Conservation (phyloP, 2,888 invertebrate genomes). For the Agrochola macilenta region DNA sequence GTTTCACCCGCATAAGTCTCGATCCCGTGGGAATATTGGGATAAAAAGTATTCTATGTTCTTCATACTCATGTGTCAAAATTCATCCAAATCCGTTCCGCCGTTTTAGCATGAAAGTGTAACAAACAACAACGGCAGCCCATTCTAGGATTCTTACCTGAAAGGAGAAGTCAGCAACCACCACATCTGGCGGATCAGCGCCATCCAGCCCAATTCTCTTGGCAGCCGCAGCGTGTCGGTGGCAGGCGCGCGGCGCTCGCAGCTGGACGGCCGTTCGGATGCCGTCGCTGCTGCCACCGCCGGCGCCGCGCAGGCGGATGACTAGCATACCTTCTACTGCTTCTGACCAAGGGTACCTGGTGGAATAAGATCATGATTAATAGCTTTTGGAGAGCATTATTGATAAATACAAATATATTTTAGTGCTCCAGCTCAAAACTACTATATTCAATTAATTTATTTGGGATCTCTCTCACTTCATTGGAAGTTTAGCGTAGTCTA, state of each 20-base stretch:
- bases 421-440: too few species aligned
- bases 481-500: too few species aligned
- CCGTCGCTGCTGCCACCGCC: slow-evolving; percentile 72
- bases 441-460: too few species aligned
- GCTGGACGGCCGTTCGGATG: slow-evolving; percentile 80
- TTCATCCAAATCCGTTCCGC: too few species aligned
- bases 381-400: too few species aligned
- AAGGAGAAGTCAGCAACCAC: slow-evolving; percentile 86
- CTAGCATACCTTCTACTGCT: slow-evolving; percentile 88
- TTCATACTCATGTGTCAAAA: too few species aligned
- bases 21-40: too few species aligned
- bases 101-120: too few species aligned
- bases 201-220: slow-evolving; percentile 75
- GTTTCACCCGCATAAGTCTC: too few species aligned
- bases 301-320: slow-evolving; percentile 83
- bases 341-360: slow-evolving; percentile 87
- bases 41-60: too few species aligned
- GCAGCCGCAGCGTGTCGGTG: slow-evolving; percentile 85
- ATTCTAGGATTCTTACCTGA: slow-evolving; percentile 73
- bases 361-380: not conserved
- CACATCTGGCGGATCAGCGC: slow-evolving; percentile 76
- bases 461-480: too few species aligned
- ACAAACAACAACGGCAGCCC: not conserved
- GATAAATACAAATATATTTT: too few species aligned
- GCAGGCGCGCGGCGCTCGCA: slow-evolving; percentile 82